Conservation (phyloP, 37 sponge, comb jelly and placozoan genomes). For the Corticium candelabrum region DNA sequence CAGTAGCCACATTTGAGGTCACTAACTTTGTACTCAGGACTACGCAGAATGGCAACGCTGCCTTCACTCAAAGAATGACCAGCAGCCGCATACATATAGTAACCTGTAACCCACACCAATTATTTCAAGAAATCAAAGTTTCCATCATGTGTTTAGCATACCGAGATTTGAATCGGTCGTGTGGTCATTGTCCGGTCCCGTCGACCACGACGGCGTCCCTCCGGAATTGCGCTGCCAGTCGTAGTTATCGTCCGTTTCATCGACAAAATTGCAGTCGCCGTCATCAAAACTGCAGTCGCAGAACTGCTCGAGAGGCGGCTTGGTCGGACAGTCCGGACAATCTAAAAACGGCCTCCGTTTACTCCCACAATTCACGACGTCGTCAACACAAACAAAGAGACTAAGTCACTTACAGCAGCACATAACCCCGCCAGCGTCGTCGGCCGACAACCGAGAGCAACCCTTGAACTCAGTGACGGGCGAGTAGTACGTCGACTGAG, state of each 20-base stretch:
- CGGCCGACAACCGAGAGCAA: not conserved
- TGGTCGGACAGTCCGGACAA: too few relatives aligned
- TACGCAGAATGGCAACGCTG: not conserved
- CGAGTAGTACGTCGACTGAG: not conserved
- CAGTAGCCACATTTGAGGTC: not conserved
- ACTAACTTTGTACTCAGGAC: not conserved
- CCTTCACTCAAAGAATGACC: not conserved
- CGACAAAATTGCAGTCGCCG: not conserved
- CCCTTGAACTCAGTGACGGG: not conserved
- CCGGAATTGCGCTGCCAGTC: not conserved
- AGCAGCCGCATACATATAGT: not conserved
- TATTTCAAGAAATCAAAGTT: too few relatives aligned
- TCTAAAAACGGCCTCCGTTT: too few relatives aligned
- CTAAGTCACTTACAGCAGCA: conserved; percentile 7
- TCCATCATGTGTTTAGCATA: not conserved
- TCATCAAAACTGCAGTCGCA: too few relatives aligned
- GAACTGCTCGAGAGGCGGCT: too few relatives aligned
- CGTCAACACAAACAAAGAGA: not conserved
- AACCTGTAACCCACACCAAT: too few relatives aligned
- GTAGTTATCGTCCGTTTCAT: not conserved
- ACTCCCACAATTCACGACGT: not conserved
- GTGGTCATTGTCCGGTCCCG: not conserved
- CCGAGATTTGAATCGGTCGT: not conserved
- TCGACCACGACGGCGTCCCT: not conserved
- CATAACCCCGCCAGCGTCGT: conserved; percentile 11